These are phyloP conservation scores for Chironomus riparius DNA, from an alignment of 2,888 invertebrate species.

Conservation along the genomic window DNA sequence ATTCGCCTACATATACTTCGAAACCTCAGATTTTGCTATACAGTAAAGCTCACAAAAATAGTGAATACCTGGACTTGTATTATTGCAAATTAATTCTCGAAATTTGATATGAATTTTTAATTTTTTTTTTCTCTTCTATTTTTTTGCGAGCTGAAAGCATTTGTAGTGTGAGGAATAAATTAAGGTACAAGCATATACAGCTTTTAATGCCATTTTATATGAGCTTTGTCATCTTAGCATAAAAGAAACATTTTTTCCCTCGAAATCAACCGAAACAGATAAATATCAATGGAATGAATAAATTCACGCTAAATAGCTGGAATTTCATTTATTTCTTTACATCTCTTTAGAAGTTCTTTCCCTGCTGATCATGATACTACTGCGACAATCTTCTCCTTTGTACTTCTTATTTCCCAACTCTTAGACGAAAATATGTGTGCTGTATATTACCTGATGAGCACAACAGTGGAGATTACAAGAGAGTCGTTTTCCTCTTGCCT, in stretches of 20 bases:
- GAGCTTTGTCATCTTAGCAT: neutral
- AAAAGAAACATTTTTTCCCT: neutral
- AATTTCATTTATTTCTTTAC: conserved; percentile 14
- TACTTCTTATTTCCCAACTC: no score
- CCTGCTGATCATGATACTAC: no score
- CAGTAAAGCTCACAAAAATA: neutral
- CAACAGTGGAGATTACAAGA: neutral
- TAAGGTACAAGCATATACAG: neutral
- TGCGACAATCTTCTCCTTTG: no score
- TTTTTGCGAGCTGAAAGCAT: no score
- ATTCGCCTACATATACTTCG: no score
- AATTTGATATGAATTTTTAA: conserved; percentile 21
- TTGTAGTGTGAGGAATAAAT: no score
- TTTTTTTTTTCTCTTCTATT: neutral
- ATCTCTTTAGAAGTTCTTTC: neutral
- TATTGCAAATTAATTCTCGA: neutral
- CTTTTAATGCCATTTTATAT: neutral
- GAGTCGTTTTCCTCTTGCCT: neutral
- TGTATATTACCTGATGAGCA: no score
- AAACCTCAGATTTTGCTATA: no score
- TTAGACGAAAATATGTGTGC: no score
- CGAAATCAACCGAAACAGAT: conserved; percentile 20
- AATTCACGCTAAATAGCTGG: conserved; percentile 23
- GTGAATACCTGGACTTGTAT: no score
- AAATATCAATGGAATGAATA: conserved; percentile 18